Percentiles rank a stretch among this genome's conserved stretches.
Conservation (phyloP, 2,797 vertebrate species). For the Eulemur albifrons region DNA sequence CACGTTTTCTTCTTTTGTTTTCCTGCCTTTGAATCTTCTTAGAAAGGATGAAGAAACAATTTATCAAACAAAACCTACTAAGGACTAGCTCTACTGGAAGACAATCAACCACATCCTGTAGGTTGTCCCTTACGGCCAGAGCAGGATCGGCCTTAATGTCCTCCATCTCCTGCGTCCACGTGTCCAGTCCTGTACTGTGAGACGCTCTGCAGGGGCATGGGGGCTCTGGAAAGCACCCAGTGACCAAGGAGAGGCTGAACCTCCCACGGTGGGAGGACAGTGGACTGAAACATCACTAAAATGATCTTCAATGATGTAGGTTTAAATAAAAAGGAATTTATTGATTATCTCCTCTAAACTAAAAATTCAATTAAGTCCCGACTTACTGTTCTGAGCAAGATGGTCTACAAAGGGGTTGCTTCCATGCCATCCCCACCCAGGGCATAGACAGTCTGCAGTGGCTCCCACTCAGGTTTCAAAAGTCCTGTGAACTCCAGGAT, state of each 20-base stretch:
- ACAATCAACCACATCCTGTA: neutral
- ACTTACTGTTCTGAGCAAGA: neutral
- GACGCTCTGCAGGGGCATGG: fast-evolving
- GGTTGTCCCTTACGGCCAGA: neutral
- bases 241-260: neutral
- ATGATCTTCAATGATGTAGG: neutral
- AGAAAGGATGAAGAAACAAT: neutral
- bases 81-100: neutral
- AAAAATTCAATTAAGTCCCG: neutral
- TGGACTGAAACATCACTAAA: neutral
- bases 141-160: neutral
- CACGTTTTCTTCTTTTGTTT: neutral
- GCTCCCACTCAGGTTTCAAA: neutral
- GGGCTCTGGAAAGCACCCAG: neutral
- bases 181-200: fast-evolving
- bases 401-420: neutral
- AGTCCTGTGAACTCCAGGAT: neutral
- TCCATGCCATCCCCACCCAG: fast-evolving
- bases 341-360: neutral
- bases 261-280: neutral
- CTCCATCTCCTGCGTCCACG: neutral
- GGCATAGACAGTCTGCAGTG: fast-evolving
- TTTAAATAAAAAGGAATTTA: neutral
- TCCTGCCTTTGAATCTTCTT: neutral
- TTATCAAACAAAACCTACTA: neutral